Conservation (phyloP, 2,888 invertebrate species). For the Neoaliturus tenellus region DNA sequence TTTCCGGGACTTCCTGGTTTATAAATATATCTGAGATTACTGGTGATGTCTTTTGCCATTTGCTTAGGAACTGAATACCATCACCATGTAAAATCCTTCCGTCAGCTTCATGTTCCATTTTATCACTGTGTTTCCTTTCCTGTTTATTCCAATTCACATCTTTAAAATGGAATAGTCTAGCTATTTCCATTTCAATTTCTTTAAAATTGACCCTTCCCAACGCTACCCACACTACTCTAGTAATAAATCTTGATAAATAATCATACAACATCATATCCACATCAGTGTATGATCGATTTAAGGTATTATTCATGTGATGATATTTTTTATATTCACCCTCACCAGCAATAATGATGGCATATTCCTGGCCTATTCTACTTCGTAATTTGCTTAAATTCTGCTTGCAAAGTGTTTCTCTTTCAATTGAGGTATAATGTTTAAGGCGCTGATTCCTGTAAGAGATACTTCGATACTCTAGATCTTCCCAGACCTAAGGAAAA, state of each 20-base stretch:
- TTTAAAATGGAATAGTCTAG: background rate
- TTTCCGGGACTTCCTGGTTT: background rate
- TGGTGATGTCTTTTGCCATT: background rate
- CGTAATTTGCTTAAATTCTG: background rate
- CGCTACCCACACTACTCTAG: constrained; percentile 4
- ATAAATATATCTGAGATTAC: constrained; percentile 9
- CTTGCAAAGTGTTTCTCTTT: background rate
- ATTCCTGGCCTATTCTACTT: constrained; percentile 11
- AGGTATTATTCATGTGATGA: constrained; percentile 24
- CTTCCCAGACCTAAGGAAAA: background rate
- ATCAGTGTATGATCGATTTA: constrained; percentile 2
- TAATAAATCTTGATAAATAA: background rate
- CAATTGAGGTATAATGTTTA: constrained; percentile 4
- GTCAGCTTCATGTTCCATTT: background rate
- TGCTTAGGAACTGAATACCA: background rate
- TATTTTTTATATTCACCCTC: background rate
- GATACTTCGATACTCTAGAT: background rate
- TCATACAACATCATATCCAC: constrained; percentile 2
- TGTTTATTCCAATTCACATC: background rate
- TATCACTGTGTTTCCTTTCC: background rate
- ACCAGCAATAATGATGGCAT: background rate
- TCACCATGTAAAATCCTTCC: background rate
- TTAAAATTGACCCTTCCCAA: background rate
- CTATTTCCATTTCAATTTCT: constrained; percentile 29
- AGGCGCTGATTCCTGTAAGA: constrained; percentile 1